Base-by-base conservation (phyloP, 2,797 vertebrate species). In the Halcyon badia region DNA sequence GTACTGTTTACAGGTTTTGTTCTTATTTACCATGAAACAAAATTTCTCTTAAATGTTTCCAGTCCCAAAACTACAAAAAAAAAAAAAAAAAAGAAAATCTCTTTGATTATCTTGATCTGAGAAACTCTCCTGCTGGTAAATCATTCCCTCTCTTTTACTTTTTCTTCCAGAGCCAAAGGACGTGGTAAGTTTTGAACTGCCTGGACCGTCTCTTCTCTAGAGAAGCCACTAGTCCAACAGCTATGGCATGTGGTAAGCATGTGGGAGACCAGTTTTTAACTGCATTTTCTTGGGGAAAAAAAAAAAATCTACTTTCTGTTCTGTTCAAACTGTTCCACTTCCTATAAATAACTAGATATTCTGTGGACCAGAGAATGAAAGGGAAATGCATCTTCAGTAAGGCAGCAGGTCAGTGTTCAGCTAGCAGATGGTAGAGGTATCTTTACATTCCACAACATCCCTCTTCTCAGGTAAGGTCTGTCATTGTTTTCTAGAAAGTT, bases 141-240 rank as follows among this genome's bases (percentile, higher is more conserved):
- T 78, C 68, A 49, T 89, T 89, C 88, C 9, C 6, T 78, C 54
- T 87, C 19, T 89, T 64, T 76, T 73, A 82, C 30, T 39, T 95
- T 96, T 94, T 94, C 75, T 95, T 92, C 57, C 90, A 94, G 75
- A 94, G 90, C 68, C 94, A 97, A 96, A 96, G 86, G 86, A 96
- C 87, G 21, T 95, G 87, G 92, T 80, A 95, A 70, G 33, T 95
- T 95, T 75, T 82, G 83, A 93, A 92, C 56, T 73, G 78, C 48
- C 71, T 87, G 83, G 75, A 90, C 90, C 71, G 83, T 92, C 64
- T 73, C 57, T 85, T 60, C 30, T 94, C 75, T 92, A 60, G 92
- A 96, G 88, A 87, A 89, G 46, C 64, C 1, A 14, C 52, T 79
- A 46, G 42, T 68, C 35, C 1, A 0, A 70, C 60, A 73, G 60